Evolutionary conservation across 2,797 vertebrate genomes (phyloP), one percentile per base, ranked within the genome.

Genomic region (Gallirallus australis): DNA sequence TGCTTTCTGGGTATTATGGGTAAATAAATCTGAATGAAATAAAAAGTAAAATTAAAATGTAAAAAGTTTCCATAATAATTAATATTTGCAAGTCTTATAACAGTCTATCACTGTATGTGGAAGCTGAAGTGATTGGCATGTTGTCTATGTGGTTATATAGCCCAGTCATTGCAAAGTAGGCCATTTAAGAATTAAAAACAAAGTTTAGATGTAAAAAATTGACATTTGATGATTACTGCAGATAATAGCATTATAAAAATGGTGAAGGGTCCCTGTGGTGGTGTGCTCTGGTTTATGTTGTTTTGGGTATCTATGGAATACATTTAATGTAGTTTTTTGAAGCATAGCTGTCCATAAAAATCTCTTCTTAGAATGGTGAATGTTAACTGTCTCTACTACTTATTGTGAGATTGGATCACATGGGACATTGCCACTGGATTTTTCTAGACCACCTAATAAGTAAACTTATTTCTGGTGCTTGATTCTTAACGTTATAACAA

Each of bases 31-130:
- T 27, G 40, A 75, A 18, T 50, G 64, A 40, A 61, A 77, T 3
- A 5, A 57, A 53, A 19, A 45, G 42, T 19, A 45, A 45, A 19
- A 17, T 45, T 45, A 45, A 45, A 45, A 45, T 45, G 42, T 65
- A 10, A 5, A 25, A 11, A 1, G 2, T 47, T 65, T 90, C 17
- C 6, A 31, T 47, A 7, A 23, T n/a, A 45, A 37, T 14, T 2
- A 30, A 7, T 52, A 9, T 56, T 54, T 24, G 7, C 24, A 40
- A 5, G 3, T 18, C 28, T 37, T 30, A 4, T 1, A 53, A 4
- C 30, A 5, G 11, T 1, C 4, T 11, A 3, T 50, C 33, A 5
- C 35, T 40, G 7, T 71, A 3, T 7, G 3, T 0, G 1, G 53
- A 70, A 82, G 45, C 33, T 50, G 27, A 61, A 75, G 28, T 11